Evolutionary conservation across 2,888 invertebrate species (phyloP).

Genomic region (Rhagium mordax): DNA sequence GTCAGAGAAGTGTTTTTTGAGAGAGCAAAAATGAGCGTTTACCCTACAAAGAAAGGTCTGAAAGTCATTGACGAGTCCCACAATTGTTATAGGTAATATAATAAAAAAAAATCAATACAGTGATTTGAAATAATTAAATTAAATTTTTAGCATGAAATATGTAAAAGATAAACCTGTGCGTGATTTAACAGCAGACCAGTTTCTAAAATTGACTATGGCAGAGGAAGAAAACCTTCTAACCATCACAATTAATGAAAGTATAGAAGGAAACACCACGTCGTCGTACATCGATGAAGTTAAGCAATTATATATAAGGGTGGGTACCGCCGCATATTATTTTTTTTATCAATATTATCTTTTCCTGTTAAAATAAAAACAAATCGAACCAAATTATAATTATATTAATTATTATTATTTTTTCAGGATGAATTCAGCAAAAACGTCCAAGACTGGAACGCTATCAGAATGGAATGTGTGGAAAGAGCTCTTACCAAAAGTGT

Average conservation of each 20-base stretch:
- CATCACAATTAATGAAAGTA: slow-evolving; percentile 81
- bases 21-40: slow-evolving; percentile 85
- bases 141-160: slow-evolving; percentile 82
- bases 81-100: slow-evolving; percentile 78
- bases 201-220: slow-evolving; percentile 85
- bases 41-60: slow-evolving; percentile 91
- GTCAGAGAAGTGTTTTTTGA: slow-evolving; percentile 91
- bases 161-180: slow-evolving; percentile 93
- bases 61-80: slow-evolving; percentile 98
- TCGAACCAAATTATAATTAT: too few relatives aligned
- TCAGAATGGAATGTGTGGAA: slow-evolving; percentile 90
- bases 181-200: slow-evolving; percentile 92
- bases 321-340: too few relatives aligned
- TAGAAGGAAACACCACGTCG: slow-evolving; percentile 83
- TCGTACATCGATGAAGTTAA: slow-evolving; percentile 93
- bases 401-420: slow-evolving; percentile 18
- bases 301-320: slow-evolving; percentile 79
- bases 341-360: too few relatives aligned
- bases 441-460: slow-evolving; percentile 95
- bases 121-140: too few relatives aligned
- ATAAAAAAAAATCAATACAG: too few relatives aligned
- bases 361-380: too few relatives aligned
- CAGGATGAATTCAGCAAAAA: slow-evolving; percentile 94
- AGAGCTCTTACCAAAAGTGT: slow-evolving; percentile 90
- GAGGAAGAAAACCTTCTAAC: slow-evolving; percentile 86